Evolutionary conservation across 1,140 invertebrate genomes (phyloP), one percentile per base, ranked within the genome.

Genomic region (Nephila pilipes): DNA sequence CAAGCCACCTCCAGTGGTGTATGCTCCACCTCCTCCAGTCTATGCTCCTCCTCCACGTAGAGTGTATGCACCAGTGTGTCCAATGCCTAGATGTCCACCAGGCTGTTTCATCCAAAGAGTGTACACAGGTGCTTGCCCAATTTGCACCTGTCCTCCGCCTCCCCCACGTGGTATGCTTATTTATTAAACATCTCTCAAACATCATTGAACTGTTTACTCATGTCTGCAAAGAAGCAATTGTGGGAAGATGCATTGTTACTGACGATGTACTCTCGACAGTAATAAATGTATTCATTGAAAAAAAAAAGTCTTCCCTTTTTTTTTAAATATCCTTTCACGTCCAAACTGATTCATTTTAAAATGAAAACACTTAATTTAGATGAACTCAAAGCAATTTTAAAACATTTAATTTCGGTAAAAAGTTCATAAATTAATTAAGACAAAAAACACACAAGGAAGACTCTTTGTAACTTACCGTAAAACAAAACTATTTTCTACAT

Each of bases 81-180:
- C 81, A n/a, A n/a, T 46, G 16, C 81, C 81, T 55, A 85, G 25
- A 25, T 85, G 81, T 85, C 38, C 22, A 12, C 81, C 81, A 25
- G 81, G 81, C 22, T 85, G 81, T 25, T n/a, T 22, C 20, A 25
- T 85, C 14, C 81, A 85, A 55, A 38, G 46, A 2, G 22, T 55
- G 14, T 85, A 25, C 38, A 29, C 81, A 25, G 81, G 81, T 54
- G 46, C 81, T 85, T 85, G 81, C 14, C 81, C 81, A 22, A 25
- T 46, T 20, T 85, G 81, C 54, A n/a, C 38, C 14, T 85, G 81
- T 55, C 46, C 81, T 18, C 8, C 25, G 10, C 63, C 63, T 25
- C n/a, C 25, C 14, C 63, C 63, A 29, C n/a, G 46, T 60, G 58
- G 69, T 75, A 75, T 32, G 29, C 46, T 46, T 46, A 36, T 75